These are phyloP conservation scores for Microcebus murinus DNA, from an alignment of 2,113 vertebrate species.

Conservation along the genomic window DNA sequence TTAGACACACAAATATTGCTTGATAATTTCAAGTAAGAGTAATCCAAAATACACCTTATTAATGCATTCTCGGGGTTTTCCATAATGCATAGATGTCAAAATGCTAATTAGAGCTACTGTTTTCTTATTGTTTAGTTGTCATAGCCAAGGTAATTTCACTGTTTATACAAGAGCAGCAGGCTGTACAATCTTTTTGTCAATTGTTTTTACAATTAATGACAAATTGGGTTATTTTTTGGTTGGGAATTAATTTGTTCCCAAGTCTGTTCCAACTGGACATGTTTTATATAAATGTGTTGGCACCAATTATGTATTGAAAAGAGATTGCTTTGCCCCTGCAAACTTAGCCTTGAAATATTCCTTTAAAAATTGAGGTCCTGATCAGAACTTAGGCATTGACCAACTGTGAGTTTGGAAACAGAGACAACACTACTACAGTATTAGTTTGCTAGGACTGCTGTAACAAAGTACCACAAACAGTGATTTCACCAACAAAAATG, in stretches of 20 bases:
- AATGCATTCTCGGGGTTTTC: constrained; percentile 1
- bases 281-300: constrained; percentile 44
- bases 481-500: not conserved
- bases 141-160: constrained; percentile 3
- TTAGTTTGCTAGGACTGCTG: not conserved
- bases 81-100: constrained; percentile 36
- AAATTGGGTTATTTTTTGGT: constrained; percentile 33
- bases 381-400: not conserved
- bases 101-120: constrained; percentile 17
- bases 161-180: not conserved
- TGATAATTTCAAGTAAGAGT: constrained; percentile 8
- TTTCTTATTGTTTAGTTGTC: constrained; percentile 16
- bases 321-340: not conserved
- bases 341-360: not conserved
- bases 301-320: not conserved
- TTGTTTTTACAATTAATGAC: constrained; percentile 57
- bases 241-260: constrained; percentile 41
- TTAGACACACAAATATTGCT: not conserved
- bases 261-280: constrained; percentile 3
- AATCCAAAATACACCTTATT: constrained; percentile 21
- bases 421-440: accelerated
- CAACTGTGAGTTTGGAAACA: not conserved
- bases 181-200: constrained; percentile 20
- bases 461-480: not conserved
- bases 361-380: not conserved